These are phyloP conservation scores for Tor tambroides DNA, from an alignment of 2,113 vertebrate genomes.

Conservation along the genomic window DNA sequence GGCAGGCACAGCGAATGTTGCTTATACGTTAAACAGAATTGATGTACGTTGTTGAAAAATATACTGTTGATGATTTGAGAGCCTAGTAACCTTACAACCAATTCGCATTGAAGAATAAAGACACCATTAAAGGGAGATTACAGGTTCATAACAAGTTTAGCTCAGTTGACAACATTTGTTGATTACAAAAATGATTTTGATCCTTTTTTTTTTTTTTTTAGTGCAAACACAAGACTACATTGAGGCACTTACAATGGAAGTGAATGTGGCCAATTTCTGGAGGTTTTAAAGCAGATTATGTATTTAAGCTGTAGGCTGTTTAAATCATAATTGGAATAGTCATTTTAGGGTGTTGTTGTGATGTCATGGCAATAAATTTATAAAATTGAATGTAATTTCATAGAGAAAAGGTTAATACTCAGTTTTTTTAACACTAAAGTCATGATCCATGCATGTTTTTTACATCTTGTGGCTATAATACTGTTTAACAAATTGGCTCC, in stretches of 20 bases:
- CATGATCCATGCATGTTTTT: background rate
- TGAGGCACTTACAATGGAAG: background rate
- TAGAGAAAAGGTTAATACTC: background rate
- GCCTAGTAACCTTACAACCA: background rate
- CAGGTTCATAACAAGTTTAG: background rate
- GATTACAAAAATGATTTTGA: background rate
- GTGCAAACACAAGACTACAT: background rate
- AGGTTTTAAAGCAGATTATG: background rate
- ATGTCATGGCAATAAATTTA: background rate
- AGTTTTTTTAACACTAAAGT: background rate
- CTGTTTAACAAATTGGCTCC: background rate
- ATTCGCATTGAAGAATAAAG: background rate
- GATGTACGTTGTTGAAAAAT: background rate
- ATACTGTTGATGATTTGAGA: background rate
- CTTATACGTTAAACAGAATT: background rate
- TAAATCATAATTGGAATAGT: background rate
- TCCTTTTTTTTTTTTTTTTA: background rate
- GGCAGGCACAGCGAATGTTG: background rate
- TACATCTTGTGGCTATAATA: background rate
- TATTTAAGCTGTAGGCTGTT: background rate
- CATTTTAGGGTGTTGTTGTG: background rate
- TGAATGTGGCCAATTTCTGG: background rate
- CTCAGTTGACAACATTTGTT: background rate
- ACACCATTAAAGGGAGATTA: background rate
- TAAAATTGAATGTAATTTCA: background rate